Base-by-base conservation (phyloP, 37 sponge, comb jelly and placozoan genomes). In the Halisarca cf. caerulea region DNA sequence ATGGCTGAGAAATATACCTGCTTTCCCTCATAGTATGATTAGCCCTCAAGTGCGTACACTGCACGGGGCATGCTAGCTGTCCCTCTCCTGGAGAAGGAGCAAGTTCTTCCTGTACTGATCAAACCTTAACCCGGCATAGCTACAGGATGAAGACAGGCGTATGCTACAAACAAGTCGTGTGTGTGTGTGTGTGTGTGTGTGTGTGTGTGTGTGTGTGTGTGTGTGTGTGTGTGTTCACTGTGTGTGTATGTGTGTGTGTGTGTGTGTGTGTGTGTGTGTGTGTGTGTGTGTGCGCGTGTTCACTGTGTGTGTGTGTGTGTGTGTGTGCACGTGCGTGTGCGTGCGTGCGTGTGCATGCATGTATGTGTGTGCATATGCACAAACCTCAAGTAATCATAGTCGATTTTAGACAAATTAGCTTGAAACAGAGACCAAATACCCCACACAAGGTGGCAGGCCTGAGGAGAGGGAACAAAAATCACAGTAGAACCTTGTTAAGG, bases 361-460 rank as follows among this genome's bases (percentile, higher is more conserved):
- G 70, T 68, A 33, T 30, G 64, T 83, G 70, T 83, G 57, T 69
- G 33, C 51, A 27, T 42, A 38, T n/a, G 71, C 36, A 81, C 95
- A 90, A 74, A 96, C 96, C 42, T 81, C 11, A 91, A 30, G 42
- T 83, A 97, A 83, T 97, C 90, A 80, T 95, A 97, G 45, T 97
- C 94, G 17, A 95, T 93, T 43, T 82, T 81, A 8, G 98, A 95
- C 73, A 88, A 37, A 24, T 47, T 15, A 18, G 98, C 89, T 82
- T 97, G 96, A 21, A 95, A 21, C 5, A 95, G 59, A 0, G 89
- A 91, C 98, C 98, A 97, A 5, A 95, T 75, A 58, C 88, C 84
- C 98, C 98, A 97, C 58, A 92, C 55, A 39, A 95, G 28, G 84
- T 97, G 98, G 25, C 83, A 55, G 42, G 92, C 88, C 96, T 96